These are phyloP conservation scores for Aporrectodea caliginosa DNA, from an alignment of 1,140 invertebrate species.

Conservation along the genomic window DNA sequence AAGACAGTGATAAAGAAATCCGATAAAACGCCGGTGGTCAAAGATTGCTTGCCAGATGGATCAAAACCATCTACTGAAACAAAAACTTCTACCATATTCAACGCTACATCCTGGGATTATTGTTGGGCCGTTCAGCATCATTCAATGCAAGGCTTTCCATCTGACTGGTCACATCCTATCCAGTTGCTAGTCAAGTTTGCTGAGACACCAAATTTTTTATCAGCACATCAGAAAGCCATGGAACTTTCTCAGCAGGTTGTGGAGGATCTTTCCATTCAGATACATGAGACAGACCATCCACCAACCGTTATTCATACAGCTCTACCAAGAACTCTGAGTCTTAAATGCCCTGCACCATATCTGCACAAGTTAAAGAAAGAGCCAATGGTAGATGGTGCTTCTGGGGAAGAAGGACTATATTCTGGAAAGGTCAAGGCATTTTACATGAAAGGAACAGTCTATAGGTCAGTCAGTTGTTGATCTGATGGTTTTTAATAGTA, in stretches of 20 bases:
- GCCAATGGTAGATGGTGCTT: too few relatives aligned
- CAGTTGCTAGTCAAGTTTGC: background rate
- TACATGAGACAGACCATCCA: too few relatives aligned
- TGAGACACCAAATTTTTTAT: background rate
- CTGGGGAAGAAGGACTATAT: background rate
- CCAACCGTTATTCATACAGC: background rate
- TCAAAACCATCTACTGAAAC: too few relatives aligned
- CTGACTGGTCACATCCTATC: background rate
- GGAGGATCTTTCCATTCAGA: background rate
- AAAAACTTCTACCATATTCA: background rate
- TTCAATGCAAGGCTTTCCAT: background rate
- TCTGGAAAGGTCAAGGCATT: background rate
- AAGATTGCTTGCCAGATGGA: too few relatives aligned
- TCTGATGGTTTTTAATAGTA: too few relatives aligned
- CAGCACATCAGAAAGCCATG: background rate
- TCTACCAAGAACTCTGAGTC: background rate
- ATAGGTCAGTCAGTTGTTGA: too few relatives aligned
- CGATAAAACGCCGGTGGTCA: too few relatives aligned
- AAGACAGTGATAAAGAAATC: too few relatives aligned
- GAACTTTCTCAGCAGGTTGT: background rate
- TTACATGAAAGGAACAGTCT: background rate
- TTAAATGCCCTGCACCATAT: background rate
- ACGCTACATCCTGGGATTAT: background rate
- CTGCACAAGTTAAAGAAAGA: background rate
- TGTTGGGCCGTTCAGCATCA: background rate